Percentiles rank a stretch among this genome's conserved stretches.
Conservation (phyloP, 2,888 invertebrate genomes). For the Eupithecia abbreviata region DNA sequence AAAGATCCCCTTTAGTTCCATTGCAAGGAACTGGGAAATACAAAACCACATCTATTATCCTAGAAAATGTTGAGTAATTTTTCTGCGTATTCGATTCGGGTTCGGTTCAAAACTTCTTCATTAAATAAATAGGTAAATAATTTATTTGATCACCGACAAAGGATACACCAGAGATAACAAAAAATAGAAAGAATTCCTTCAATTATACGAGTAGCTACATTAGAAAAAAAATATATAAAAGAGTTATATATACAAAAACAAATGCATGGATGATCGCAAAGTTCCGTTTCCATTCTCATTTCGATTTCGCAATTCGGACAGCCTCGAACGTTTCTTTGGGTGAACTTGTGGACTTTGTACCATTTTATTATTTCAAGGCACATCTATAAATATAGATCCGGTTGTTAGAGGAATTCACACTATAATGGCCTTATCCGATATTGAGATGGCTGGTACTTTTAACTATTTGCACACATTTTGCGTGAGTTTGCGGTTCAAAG, state of each 20-base stretch:
- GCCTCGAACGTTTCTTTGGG: background rate
- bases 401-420: conserved; percentile 1
- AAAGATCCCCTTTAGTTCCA: background rate
- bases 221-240: background rate
- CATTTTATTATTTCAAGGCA: conserved; percentile 7
- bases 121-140: background rate
- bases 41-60: background rate
- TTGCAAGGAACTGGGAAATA: background rate
- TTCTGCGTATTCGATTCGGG: background rate
- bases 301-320: conserved; percentile 4
- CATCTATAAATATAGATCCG: background rate
- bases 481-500: background rate
- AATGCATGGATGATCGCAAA: background rate
- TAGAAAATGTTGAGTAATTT: background rate
- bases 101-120: background rate
- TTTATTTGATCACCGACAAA: no score
- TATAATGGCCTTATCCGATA: background rate
- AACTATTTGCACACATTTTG: conserved; percentile 8
- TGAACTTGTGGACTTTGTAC: conserved; percentile 9
- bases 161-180: background rate
- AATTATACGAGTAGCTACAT: background rate
- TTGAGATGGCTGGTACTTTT: background rate
- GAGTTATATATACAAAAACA: background rate
- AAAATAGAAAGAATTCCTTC: background rate
- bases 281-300: conserved; percentile 1